A percentile compares a stretch with the other conserved stretches of the same genome.
Evolutionary conservation across 2,888 invertebrate genomes (phyloP).

Genomic region (Pharmacophagus antenor): DNA sequence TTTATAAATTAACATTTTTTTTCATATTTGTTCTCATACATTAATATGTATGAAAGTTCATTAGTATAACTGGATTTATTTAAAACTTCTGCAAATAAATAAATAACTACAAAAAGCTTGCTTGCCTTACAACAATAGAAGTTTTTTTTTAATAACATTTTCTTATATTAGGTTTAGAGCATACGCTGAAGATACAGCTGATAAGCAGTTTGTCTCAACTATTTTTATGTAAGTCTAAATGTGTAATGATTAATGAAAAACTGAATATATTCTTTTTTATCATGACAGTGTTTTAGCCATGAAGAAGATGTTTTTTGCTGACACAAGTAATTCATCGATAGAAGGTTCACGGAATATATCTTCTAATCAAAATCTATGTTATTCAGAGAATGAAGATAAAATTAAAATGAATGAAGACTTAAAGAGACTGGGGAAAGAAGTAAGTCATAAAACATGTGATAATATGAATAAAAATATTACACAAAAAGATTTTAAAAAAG

Average conservation of each 20-base stretch:
- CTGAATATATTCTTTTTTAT: background rate
- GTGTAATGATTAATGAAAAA: background rate
- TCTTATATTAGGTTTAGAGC: too few relatives aligned
- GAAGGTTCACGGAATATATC: background rate
- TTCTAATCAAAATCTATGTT: background rate
- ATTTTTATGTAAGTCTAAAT: too few relatives aligned
- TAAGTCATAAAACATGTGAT: background rate
- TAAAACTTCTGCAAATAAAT: too few relatives aligned
- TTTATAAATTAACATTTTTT: too few relatives aligned
- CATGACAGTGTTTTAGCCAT: background rate
- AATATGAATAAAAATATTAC: background rate
- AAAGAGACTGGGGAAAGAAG: background rate
- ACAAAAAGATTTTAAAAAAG: background rate
- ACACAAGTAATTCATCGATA: background rate
- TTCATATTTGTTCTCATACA: too few relatives aligned
- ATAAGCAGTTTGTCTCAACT: too few relatives aligned
- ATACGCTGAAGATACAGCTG: too few relatives aligned
- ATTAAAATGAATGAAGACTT: background rate
- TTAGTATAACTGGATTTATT: too few relatives aligned
- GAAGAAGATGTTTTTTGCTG: background rate
- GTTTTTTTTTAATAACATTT: too few relatives aligned
- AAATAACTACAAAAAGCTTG: too few relatives aligned
- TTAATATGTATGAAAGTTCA: too few relatives aligned
- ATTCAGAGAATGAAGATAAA: background rate
- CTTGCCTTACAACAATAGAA: too few relatives aligned